A percentile compares a stretch with the other conserved stretches of the same genome.
Evolutionary conservation across 2,113 vertebrate species (phyloP).

Genomic region (Micronycteris hirsuta): DNA sequence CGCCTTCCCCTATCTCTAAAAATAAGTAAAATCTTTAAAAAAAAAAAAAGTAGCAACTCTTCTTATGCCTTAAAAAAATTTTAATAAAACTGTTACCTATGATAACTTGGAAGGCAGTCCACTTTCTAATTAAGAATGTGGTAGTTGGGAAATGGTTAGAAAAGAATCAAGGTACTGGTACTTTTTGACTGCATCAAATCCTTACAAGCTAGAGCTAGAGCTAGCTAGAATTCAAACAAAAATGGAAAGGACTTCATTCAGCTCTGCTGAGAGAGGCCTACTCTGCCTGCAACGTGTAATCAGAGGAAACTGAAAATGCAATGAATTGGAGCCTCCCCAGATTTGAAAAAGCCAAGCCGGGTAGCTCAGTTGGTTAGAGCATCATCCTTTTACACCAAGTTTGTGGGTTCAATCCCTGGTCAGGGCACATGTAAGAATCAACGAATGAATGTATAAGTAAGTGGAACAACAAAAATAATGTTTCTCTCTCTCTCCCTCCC

Average conservation of each 20-base stretch:
- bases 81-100: not conserved
- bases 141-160: not conserved
- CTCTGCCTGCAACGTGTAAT: not conserved
- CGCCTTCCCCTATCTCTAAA: no score
- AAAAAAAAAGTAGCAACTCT: no score
- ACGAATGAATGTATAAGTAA: no score
- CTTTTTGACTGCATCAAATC: not conserved
- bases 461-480: no score
- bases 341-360: not conserved
- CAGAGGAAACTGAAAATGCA: not conserved
- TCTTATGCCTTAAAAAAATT: not conserved
- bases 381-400: no score
- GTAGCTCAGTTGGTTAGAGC: no score
- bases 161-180: not conserved
- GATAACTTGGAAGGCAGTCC: not conserved
- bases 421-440: no score
- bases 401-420: no score
- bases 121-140: not conserved
- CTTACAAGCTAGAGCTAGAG: not conserved
- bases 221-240: not conserved
- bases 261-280: not conserved
- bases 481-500: no score
- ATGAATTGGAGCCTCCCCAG: not conserved
- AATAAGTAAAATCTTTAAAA: no score
- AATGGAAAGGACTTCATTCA: not conserved